Base-by-base conservation (phyloP, 2,888 invertebrate species). In the Heliconius charithonia region DNA sequence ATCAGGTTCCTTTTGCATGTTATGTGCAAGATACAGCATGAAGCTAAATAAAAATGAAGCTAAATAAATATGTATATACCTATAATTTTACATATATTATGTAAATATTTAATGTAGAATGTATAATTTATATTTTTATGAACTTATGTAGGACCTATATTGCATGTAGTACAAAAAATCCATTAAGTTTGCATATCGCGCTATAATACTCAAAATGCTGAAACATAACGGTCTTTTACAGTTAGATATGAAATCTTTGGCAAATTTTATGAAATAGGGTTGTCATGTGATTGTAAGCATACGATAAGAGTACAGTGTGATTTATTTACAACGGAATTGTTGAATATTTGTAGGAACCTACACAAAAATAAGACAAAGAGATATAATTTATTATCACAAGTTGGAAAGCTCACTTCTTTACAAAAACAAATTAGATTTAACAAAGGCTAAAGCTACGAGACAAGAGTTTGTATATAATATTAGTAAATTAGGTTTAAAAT, bases 221-320 rank as follows among this genome's bases (percentile, higher is more conserved):
- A 72, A 59, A 72, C 37, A 32, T 59, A 72, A 59, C 37, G 37
- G 59, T 22, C 32, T 59, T 59, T 59, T 59, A 59, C 72, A 59
- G 29, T 72, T 69, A 45, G 32, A 37, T 27, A 45, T 29, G 45
- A 25, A 63, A 65, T 29, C 45, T 62, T 59, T 63, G 73, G 63
- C 62, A 63, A 63, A 27, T 27, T 74, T 41, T 41, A 45, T 45
- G 41, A 45, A 45, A 27, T 63, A 74, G 63, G 71, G 71, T 56
- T 51, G 29, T 32, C 71, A 72, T 72, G 71, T 69, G 7, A 41
- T 13, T n/a, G 13, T 41, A 13, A n/a, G 4, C n/a, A 13, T 29
- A 7, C 12, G 37, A 69, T 69, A n/a, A 25, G 27, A 29, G 22
- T 70, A 16, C 19, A 45, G 27, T 70, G 25, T 16, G 6, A 69